These are phyloP conservation scores for Recurvirostra avosetta DNA, from an alignment of 2,113 vertebrate genomes.

Conservation along the genomic window DNA sequence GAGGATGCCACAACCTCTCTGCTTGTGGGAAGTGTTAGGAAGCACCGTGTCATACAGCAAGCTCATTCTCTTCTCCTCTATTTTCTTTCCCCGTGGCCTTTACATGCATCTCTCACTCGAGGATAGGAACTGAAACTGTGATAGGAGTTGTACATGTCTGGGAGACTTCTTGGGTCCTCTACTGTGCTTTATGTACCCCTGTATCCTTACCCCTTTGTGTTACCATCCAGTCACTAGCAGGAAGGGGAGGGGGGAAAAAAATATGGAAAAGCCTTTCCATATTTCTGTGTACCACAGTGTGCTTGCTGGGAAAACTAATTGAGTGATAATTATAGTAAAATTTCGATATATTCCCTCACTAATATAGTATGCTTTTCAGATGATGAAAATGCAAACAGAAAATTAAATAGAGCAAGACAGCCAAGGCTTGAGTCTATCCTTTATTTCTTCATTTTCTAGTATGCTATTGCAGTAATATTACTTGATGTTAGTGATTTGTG, in stretches of 20 bases:
- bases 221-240: neutral
- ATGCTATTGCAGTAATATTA: neutral
- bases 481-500: neutral
- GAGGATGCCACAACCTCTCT: neutral
- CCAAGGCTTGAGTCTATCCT: neutral
- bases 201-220: neutral
- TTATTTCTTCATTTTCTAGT: neutral
- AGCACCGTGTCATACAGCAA: no score
- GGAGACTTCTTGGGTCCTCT: neutral
- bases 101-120: neutral
- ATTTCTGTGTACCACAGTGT: neutral
- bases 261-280: neutral
- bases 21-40: fast-evolving
- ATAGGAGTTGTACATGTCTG: neutral
- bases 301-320: neutral
- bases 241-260: neutral
- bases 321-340: neutral
- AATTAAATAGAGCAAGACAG: neutral
- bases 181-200: neutral
- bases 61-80: neutral
- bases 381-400: neutral
- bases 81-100: neutral
- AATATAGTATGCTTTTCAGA: neutral
- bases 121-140: neutral
- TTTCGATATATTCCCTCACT: neutral